phyloP scores from a whole-genome alignment of 2,888 invertebrate genomes.

The Patella caerulea region DNA sequence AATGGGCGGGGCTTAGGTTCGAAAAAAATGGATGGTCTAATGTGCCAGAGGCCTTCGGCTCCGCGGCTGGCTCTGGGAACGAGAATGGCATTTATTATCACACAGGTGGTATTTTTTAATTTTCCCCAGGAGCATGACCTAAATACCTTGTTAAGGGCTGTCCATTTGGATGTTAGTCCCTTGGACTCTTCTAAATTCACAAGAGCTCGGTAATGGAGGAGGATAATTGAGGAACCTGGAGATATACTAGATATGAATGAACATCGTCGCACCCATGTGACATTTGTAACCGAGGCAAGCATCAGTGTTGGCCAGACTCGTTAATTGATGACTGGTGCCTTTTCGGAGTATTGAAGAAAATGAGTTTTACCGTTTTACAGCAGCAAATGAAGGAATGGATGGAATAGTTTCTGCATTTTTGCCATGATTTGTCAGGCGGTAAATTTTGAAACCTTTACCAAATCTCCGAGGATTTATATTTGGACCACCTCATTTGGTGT shows the following conservation, averaged over 20 bases:
- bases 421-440: slow-evolving; percentile 26
- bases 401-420: slow-evolving; percentile 9
- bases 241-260: slow-evolving; percentile 25
- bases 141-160: slow-evolving; percentile 36
- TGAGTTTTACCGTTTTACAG: neutral
- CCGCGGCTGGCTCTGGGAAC: too few species aligned
- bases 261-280: neutral
- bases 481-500: neutral
- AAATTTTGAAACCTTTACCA: slow-evolving; percentile 22
- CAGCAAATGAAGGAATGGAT: slow-evolving; percentile 1
- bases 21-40: too few species aligned
- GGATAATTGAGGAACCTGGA: slow-evolving; percentile 20
- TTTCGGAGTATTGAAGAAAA: neutral
- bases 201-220: slow-evolving; percentile 26
- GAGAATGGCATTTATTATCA: slow-evolving; percentile 35
- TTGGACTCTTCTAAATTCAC: slow-evolving; percentile 37
- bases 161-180: slow-evolving; percentile 41
- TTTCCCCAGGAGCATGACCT: slow-evolving; percentile 19
- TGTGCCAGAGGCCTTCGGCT: too few species aligned
- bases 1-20: too few species aligned
- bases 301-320: neutral
- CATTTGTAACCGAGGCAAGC: slow-evolving; percentile 6
- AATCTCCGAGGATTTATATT: slow-evolving; percentile 21
- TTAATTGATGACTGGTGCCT: slow-evolving; percentile 1
- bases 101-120: slow-evolving; percentile 28